Evolutionary conservation across 2,113 vertebrate species (phyloP).

Genomic region (Ivindomyrus marchei): DNA sequence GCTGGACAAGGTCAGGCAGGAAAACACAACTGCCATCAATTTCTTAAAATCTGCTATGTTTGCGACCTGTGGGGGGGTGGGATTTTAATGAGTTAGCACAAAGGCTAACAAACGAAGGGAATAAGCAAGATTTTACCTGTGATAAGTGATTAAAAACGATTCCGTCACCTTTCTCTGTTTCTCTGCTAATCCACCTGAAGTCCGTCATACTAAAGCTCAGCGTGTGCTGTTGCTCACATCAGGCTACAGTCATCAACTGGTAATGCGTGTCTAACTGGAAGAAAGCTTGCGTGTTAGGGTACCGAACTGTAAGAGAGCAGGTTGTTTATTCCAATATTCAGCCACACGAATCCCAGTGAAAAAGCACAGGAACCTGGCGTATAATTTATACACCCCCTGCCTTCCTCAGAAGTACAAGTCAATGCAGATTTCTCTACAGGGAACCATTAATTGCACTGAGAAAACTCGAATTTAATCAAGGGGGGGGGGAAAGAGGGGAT

Average conservation of each 20-base stretch:
- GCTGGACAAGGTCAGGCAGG: not conserved
- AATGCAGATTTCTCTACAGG: constrained; percentile 4
- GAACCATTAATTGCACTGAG: constrained; percentile 8
- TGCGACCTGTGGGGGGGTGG: not conserved
- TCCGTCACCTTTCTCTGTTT: not conserved
- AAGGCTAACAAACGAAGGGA: not conserved
- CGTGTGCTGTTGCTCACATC: no score
- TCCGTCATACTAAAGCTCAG: not conserved
- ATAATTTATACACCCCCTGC: not conserved
- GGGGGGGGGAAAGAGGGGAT: not conserved
- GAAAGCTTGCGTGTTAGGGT: not conserved
- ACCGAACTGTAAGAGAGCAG: no score
- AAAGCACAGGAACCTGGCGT: not conserved
- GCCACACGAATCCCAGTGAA: not conserved
- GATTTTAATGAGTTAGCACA: not conserved
- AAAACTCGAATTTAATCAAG: not conserved
- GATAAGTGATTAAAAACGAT: not conserved
- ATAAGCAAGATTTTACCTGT: not conserved
- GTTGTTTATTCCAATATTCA: not conserved
- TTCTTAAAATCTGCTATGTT: not conserved
- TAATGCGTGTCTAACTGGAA: not conserved
- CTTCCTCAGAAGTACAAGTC: not conserved
- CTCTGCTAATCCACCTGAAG: not conserved
- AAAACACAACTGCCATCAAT: not conserved
- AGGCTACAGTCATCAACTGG: not conserved